Base-by-base conservation (phyloP, 2,888 invertebrate species). In the Drosophila emarginata region DNA sequence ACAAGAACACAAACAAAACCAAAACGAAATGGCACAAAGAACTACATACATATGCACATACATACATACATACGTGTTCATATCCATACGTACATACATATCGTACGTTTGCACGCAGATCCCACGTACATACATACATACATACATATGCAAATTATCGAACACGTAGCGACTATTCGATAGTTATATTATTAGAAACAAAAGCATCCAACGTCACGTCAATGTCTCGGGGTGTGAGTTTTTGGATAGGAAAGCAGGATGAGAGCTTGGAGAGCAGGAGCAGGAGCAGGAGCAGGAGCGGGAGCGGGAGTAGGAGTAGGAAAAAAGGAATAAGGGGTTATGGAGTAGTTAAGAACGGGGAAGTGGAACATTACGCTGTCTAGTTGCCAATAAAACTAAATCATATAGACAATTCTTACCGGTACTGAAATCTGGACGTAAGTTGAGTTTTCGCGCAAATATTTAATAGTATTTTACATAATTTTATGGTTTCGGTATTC, bases 371-470 rank as follows among this genome's bases (percentile, higher is more conserved):
- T 63, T 74, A 78, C 68, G 79, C 72, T 64, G 50, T 73, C 74
- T 87, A 79, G 57, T 74, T 77, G 83, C 83, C 83, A 84, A 84
- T 84, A 87, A 71, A 78, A 54, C 36, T 72, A 76, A 77, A 72
- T 61, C 56, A 80, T 76, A 82, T 68, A 80, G 71, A 78, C 76
- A 73, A 79, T 81, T 89, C 89, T 89, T 89, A 89, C 89, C 89
- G 89, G 89, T 80, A 89, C 89, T 79, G 89, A 89, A 84, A 89
- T 89, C 89, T 89, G 87, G 74, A 78, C 77, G 75, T 80, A 73
- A 73, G 83, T 78, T 71, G 78, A 75, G 72, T 71, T 79, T 84
- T 74, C 57, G 54, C 72, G 68, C 54, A 60, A 70, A 57, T 68
- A 62, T 54, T 62, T n/a, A 64, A 45, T 58, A 21, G 9, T 58